A percentile compares a stretch with the other conserved stretches of the same genome.
phyloP scores from a whole-genome alignment of 2,888 invertebrate species.

The Hydrotaea diabolus region DNA sequence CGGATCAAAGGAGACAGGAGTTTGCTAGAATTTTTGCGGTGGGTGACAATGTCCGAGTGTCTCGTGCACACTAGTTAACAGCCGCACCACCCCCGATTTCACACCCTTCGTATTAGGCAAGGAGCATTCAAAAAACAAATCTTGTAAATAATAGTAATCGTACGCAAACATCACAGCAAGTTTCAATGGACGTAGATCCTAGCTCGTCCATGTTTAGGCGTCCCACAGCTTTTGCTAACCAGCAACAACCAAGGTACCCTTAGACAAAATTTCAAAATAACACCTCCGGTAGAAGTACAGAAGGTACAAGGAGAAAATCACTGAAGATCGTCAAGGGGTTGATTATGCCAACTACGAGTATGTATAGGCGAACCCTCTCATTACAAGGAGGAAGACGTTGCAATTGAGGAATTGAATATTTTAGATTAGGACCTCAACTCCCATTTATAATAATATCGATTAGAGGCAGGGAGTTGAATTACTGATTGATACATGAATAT shows the following conservation, averaged over 20 bases:
- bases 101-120: neutral
- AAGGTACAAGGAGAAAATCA: slow-evolving; percentile 44
- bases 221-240: neutral
- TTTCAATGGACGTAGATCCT: slow-evolving; percentile 36
- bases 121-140: too few relatives aligned
- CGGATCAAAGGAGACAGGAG: slow-evolving; percentile 40
- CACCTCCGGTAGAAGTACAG: slow-evolving; percentile 24
- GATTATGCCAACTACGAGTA: too few relatives aligned
- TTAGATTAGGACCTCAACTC: slow-evolving; percentile 15
- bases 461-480: slow-evolving; percentile 24
- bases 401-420: slow-evolving; percentile 1
- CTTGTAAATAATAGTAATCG: too few relatives aligned
- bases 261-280: slow-evolving; percentile 3
- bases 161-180: too few relatives aligned
- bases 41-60: slow-evolving; percentile 18
- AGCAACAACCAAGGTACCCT: neutral
- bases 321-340: neutral
- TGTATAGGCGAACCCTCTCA: neutral
- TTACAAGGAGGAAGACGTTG: neutral
- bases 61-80: neutral
- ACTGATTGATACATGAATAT: slow-evolving; percentile 35
- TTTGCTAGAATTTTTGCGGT: slow-evolving; percentile 45
- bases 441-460: slow-evolving; percentile 12
- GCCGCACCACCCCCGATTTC: neutral
- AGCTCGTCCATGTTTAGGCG: slow-evolving; percentile 39